These are phyloP conservation scores for Herminia tarsipennalis DNA, from an alignment of 2,888 invertebrate genomes.

Conservation along the genomic window DNA sequence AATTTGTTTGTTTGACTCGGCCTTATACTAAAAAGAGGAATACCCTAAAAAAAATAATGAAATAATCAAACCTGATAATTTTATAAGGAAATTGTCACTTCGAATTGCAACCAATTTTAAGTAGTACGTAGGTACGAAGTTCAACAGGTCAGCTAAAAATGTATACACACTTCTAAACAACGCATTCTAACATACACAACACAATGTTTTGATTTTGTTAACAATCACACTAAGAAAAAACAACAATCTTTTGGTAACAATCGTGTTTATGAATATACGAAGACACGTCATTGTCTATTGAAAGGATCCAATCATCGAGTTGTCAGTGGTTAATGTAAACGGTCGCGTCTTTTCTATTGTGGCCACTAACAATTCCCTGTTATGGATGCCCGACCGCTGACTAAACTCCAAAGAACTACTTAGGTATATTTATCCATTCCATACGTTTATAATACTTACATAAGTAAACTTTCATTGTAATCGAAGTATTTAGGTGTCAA, in stretches of 20 bases:
- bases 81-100: no score
- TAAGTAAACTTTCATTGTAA: background rate
- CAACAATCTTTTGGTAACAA: constrained; percentile 45
- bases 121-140: background rate
- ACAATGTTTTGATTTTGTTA: constrained; percentile 20
- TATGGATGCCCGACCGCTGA: constrained; percentile 73
- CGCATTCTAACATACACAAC: constrained; percentile 7
- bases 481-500: background rate
- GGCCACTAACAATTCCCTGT: constrained; percentile 71
- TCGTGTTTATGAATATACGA: constrained; percentile 53
- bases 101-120: no score
- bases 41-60: no score
- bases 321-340: constrained; percentile 62
- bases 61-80: no score
- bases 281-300: constrained; percentile 67
- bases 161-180: background rate
- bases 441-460: constrained; percentile 6
- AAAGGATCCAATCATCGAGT: constrained; percentile 65
- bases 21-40: no score
- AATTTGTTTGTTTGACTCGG: no score
- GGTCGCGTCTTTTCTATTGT: constrained; percentile 67
- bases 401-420: constrained; percentile 50
- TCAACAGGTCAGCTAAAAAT: background rate
- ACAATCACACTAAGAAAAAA: constrained; percentile 28
- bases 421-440: constrained; percentile 23